Conservation (phyloP, 2,888 invertebrate species). For the Geotrupes spiniger region DNA sequence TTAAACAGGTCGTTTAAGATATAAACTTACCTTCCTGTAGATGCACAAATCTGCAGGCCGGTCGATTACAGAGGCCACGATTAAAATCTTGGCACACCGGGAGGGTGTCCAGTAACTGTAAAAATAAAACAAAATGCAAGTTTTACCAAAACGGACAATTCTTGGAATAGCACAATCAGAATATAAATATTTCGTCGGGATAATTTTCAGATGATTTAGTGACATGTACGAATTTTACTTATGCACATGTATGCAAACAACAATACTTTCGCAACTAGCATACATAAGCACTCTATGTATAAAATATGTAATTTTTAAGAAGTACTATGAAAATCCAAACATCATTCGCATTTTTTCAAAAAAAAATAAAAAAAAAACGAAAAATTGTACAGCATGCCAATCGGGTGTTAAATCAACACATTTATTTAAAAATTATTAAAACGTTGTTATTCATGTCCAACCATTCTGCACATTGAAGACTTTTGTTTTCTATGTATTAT, state of each 20-base stretch:
- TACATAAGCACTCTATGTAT: slow-evolving; percentile 42
- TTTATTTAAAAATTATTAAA: slow-evolving; percentile 15
- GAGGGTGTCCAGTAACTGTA: slow-evolving; percentile 99
- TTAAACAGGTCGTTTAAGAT: neutral
- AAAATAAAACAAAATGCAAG: slow-evolving; percentile 39
- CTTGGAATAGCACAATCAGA: no score
- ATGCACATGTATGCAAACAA: slow-evolving; percentile 42
- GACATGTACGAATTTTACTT: slow-evolving; percentile 11
- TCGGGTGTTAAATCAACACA: slow-evolving; percentile 32
- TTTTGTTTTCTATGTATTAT: slow-evolving; percentile 3
- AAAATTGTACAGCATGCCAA: slow-evolving; percentile 32
- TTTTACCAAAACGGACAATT: slow-evolving; percentile 11
- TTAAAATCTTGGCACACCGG: slow-evolving; percentile 99
- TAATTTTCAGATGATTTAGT: slow-evolving; percentile 3
- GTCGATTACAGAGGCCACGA: slow-evolving; percentile 93
- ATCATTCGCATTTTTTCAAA: slow-evolving; percentile 18
- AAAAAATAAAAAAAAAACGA: slow-evolving; percentile 18
- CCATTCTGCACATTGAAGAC: slow-evolving; percentile 42
- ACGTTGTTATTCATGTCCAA: slow-evolving; percentile 32
- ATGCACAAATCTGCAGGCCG: slow-evolving; percentile 98
- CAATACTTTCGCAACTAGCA: slow-evolving; percentile 31
- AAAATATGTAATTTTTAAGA: slow-evolving; percentile 35
- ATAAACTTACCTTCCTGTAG: slow-evolving; percentile 84
- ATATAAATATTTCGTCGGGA: slow-evolving; percentile 2
- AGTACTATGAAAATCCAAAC: slow-evolving; percentile 18